Conservation (phyloP, 2,113 vertebrate species). For the Scatophagus argus region DNA sequence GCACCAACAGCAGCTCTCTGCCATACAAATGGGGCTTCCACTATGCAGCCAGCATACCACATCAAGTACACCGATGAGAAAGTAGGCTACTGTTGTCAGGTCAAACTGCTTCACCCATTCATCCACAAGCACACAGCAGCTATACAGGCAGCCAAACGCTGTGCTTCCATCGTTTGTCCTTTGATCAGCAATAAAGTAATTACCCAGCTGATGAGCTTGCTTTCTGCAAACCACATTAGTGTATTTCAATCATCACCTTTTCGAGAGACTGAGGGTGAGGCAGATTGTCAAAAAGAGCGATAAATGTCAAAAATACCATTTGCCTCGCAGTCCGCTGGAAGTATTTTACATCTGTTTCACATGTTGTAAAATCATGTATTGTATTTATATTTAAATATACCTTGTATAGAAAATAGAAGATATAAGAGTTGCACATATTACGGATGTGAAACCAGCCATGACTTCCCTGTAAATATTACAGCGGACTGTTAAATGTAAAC, state of each 20-base stretch:
- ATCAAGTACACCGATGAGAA: slow-evolving; percentile 11
- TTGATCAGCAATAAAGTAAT: background rate
- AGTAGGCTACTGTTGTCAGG: slow-evolving; percentile 41
- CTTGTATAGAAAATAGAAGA: no score
- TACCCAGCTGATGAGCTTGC: background rate
- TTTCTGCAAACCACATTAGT: background rate
- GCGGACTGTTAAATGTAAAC: background rate
- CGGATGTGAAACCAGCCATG: no score
- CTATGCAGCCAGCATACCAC: background rate
- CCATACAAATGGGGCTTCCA: background rate
- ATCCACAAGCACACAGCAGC: background rate
- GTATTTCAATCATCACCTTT: background rate
- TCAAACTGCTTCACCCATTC: slow-evolving; percentile 26
- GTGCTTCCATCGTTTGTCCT: background rate
- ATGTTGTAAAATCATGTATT: no score
- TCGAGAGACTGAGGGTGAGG: background rate
- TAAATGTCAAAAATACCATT: background rate
- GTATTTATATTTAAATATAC: no score
- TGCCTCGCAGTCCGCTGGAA: background rate
- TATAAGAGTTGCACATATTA: background rate
- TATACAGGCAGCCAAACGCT: background rate
- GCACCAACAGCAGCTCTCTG: background rate
- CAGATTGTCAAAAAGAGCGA: background rate
- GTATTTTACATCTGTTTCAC: background rate
- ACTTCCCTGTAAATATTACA: background rate